Evolutionary conservation across 2,797 vertebrate species (phyloP).

Genomic region (Basileuterus tristriatus): DNA sequence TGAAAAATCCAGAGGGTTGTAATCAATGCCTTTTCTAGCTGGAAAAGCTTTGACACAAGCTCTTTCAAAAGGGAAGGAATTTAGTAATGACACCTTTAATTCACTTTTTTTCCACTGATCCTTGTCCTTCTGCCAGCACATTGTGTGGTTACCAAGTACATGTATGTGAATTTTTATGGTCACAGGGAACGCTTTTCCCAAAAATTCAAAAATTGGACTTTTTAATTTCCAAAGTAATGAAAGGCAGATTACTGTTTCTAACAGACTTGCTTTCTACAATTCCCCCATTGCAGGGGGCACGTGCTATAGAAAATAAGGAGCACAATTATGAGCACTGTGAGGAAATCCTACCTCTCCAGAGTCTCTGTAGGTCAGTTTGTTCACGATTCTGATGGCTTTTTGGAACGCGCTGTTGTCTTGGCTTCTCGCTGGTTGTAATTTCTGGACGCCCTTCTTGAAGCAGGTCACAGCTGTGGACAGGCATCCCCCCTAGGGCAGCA

Average conservation of each 20-base stretch:
- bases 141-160: accelerated
- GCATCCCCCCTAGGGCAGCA: conserved; percentile 67
- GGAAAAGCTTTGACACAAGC: not conserved
- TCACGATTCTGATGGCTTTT: not conserved
- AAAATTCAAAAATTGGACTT: not conserved
- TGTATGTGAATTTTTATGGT: not conserved
- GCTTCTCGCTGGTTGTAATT: conserved; percentile 44
- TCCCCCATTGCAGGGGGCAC: not conserved
- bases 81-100: not conserved
- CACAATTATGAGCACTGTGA: not conserved
- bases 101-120: not conserved
- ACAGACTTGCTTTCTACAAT: not conserved
- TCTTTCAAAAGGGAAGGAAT: not conserved
- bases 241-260: not conserved
- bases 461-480: conserved; percentile 64
- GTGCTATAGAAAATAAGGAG: not conserved
- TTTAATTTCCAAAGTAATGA: not conserved
- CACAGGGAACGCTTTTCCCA: not conserved
- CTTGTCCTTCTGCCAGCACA: not conserved
- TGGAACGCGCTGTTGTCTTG: not conserved
- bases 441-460: conserved; percentile 57
- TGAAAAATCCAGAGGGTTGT: not conserved
- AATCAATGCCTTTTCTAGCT: not conserved
- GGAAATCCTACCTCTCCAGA: conserved; percentile 26
- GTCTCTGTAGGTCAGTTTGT: not conserved